These are phyloP conservation scores for Antedon mediterranea DNA, from an alignment of 53 echinoderm and acorn worm genomes.

Conservation along the genomic window DNA sequence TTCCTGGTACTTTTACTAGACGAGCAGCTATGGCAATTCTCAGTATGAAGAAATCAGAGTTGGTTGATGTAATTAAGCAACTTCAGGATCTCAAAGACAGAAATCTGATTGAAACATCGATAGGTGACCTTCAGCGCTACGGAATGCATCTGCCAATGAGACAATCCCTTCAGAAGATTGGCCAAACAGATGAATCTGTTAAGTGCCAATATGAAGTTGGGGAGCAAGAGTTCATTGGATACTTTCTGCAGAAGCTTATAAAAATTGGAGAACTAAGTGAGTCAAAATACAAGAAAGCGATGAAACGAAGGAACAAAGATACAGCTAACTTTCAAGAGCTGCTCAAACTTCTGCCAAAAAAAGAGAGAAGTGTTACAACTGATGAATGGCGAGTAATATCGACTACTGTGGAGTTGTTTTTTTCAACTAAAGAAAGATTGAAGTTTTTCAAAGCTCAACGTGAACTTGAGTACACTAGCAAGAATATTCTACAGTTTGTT, in stretches of 20 bases:
- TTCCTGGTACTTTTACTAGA: slow-evolving; percentile 79
- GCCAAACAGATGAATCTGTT: slow-evolving; percentile 23
- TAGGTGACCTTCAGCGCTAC: slow-evolving; percentile 31
- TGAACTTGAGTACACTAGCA: not conserved
- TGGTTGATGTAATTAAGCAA: slow-evolving; percentile 56
- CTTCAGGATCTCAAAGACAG: slow-evolving; percentile 65
- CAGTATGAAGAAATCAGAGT: slow-evolving; percentile 17
- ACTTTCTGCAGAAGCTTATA: slow-evolving; percentile 24
- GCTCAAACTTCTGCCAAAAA: slow-evolving; percentile 1
- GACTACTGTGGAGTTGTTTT: not conserved
- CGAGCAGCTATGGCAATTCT: slow-evolving; percentile 75
- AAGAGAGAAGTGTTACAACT: not conserved
- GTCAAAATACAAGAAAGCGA: slow-evolving; percentile 7
- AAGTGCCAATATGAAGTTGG: slow-evolving; percentile 28
- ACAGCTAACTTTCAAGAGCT: slow-evolving; percentile 19
- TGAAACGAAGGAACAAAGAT: slow-evolving; percentile 20
- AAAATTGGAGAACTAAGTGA: slow-evolving; percentile 13
- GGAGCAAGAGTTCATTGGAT: slow-evolving; percentile 43
- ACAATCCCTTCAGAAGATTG: slow-evolving; percentile 65
- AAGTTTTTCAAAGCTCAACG: not conserved
- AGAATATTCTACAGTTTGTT: not conserved
- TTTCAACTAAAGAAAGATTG: not conserved
- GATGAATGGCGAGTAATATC: not conserved
- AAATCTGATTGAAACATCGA: slow-evolving; percentile 66
- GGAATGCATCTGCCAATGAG: slow-evolving; percentile 67